Evolutionary conservation across 2,797 vertebrate species (phyloP).

Genomic region (Florisuga fusca): DNA sequence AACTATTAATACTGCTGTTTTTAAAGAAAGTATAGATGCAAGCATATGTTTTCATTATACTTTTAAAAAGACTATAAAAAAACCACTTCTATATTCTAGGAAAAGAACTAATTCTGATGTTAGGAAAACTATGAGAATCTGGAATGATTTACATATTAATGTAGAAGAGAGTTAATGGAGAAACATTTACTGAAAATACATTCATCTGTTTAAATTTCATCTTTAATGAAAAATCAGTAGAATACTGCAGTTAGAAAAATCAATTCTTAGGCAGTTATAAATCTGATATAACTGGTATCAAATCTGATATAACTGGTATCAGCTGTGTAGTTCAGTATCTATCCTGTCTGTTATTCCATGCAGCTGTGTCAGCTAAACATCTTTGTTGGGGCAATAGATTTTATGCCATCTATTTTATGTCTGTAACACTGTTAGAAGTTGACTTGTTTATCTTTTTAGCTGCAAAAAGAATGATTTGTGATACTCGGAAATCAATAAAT

Average conservation of each 20-base stretch:
- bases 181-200: neutral
- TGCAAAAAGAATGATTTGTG: neutral
- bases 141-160: neutral
- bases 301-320: neutral
- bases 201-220: neutral
- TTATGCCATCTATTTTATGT: neutral
- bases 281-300: neutral
- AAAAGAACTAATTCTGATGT: neutral
- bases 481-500: constrained; percentile 22
- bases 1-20: neutral
- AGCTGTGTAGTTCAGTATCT: neutral
- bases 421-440: neutral
- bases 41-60: neutral
- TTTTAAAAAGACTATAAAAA: neutral
- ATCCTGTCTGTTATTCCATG: rapidly evolving
- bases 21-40: neutral
- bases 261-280: neutral
- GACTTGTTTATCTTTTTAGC: neutral
- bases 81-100: neutral
- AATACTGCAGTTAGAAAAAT: neutral
- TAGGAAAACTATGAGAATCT: neutral
- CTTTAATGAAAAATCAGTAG: neutral
- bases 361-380: neutral
- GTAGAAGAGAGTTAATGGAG: neutral
- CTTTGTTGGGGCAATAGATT: neutral